Evolutionary conservation across 2,888 invertebrate species (phyloP), one percentile per base, ranked within the genome.

Genomic region (Rotaria magnacalcarata): DNA sequence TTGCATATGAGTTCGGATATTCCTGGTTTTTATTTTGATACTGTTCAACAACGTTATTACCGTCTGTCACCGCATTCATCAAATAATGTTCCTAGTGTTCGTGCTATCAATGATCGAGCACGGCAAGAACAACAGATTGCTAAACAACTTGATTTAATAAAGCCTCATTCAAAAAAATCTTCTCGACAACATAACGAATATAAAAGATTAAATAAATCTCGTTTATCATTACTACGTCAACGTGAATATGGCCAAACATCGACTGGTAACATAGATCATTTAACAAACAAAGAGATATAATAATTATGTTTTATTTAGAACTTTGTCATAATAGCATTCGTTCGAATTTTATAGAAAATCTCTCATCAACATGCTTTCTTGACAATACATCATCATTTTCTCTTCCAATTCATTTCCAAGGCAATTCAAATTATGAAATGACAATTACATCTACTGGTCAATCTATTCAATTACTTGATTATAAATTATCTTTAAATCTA

Each of bases 31-130:
- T 67, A 67, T 27, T 67, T 14, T 6, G 67, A 67, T 67, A 19
- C 67, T n/a, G 34, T 67, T 67, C 67, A 67, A 41, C 67, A 34
- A 67, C 67, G 67, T 67, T 67, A 67, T 34, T 67, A 67, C 34
- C 67, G 67, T 34, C 34, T 67, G 34, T 34, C 41, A 34, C 34
- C 67, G 34, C 67, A 67, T 34, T 34, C 67, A 19, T 67, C 67
- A 19, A 67, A 67, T 67, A 6, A 16, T 41, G 34, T 67, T 19
- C 67, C 67, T 0, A 67, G 67, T 67, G 67, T 34, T 19, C 67
- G 67, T 67, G 16, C 14, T 27, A 67, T 67, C 16, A 67, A 34
- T 67, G 67, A 67, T 34, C 67, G 67, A 19, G 67, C 67, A 19
- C 67, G 67, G 19, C 67, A 67, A 67, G 67, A 67, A 67, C 34